Evolutionary conservation across 2,888 invertebrate species (phyloP).

Genomic region (Drosophila lutescens): DNA sequence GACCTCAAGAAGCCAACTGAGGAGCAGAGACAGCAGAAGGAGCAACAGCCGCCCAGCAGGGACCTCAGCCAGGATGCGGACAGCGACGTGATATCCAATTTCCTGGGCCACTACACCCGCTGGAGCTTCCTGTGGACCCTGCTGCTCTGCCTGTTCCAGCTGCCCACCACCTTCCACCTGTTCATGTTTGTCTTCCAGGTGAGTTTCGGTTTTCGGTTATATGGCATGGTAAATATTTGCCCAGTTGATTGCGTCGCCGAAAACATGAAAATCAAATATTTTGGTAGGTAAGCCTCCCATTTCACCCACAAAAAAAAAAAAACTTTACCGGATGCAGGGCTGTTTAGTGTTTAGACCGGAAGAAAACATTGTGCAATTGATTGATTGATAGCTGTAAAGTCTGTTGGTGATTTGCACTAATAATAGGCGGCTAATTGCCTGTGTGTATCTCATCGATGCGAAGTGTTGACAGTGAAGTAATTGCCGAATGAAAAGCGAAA

Average conservation of each 20-base stretch:
- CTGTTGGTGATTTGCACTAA: slow-evolving; percentile 19
- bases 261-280: slow-evolving; percentile 27
- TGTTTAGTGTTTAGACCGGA: slow-evolving; percentile 1
- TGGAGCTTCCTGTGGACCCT: slow-evolving; percentile 87
- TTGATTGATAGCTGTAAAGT: slow-evolving; percentile 29
- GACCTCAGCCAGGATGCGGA: slow-evolving; percentile 81
- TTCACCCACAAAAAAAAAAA: background rate
- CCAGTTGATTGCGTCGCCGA: slow-evolving; percentile 59
- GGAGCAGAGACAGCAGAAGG: background rate
- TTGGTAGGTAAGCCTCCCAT: slow-evolving; percentile 7
- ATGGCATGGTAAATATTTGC: slow-evolving; percentile 62
- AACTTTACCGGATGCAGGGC: background rate
- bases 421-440: slow-evolving; percentile 24
- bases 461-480: slow-evolving; percentile 13
- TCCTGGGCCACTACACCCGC: slow-evolving; percentile 86
- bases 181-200: slow-evolving; percentile 87
- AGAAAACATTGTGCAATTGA: slow-evolving; percentile 37
- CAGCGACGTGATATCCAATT: slow-evolving; percentile 86
- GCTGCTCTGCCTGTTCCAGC: slow-evolving; percentile 86
- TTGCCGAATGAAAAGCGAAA: background rate
- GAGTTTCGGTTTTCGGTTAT: slow-evolving; percentile 60
- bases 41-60: slow-evolving; percentile 2
- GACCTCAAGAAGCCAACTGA: slow-evolving; percentile 76
- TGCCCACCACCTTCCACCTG: slow-evolving; percentile 88
- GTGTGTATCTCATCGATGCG: background rate